phyloP scores from a whole-genome alignment of 2,888 invertebrate species.

The Eupelmus urozonus region DNA sequence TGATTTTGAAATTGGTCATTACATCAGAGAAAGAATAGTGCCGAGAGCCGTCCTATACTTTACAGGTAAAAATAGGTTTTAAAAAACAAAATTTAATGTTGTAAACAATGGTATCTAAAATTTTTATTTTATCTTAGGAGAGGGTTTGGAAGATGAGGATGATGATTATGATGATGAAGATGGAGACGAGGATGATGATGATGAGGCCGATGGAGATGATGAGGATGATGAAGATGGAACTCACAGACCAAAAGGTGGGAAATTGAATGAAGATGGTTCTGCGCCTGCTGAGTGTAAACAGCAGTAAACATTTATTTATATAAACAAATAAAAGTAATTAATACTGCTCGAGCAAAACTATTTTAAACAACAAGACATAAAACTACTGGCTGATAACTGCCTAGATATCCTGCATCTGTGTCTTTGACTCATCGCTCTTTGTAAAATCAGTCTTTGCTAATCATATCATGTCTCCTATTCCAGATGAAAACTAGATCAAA shows the following conservation, averaged over 20 bases:
- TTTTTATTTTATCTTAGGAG: slow-evolving; percentile 70
- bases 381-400: slow-evolving; percentile 67
- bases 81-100: background rate
- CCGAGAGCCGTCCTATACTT: slow-evolving; percentile 98
- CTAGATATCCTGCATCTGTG: slow-evolving; percentile 65
- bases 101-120: background rate
- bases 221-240: slow-evolving; percentile 81
- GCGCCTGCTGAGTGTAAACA: slow-evolving; percentile 85
- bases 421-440: slow-evolving; percentile 45
- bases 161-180: slow-evolving; percentile 85
- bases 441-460: slow-evolving; percentile 62
- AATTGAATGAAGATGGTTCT: slow-evolving; percentile 74
- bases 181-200: slow-evolving; percentile 72
- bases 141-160: slow-evolving; percentile 86
- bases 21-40: slow-evolving; percentile 96
- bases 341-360: slow-evolving; percentile 45
- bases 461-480: slow-evolving; percentile 74
- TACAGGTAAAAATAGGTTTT: slow-evolving; percentile 87
- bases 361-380: slow-evolving; percentile 57
- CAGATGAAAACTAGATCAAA: slow-evolving; percentile 71
- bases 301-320: slow-evolving; percentile 79
- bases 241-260: slow-evolving; percentile 78
- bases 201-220: slow-evolving; percentile 70
- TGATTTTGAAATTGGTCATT: slow-evolving; percentile 99
- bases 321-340: slow-evolving; percentile 48